These are phyloP conservation scores for Drosophila chauvacae DNA, from an alignment of 1,140 invertebrate species.

Conservation along the genomic window DNA sequence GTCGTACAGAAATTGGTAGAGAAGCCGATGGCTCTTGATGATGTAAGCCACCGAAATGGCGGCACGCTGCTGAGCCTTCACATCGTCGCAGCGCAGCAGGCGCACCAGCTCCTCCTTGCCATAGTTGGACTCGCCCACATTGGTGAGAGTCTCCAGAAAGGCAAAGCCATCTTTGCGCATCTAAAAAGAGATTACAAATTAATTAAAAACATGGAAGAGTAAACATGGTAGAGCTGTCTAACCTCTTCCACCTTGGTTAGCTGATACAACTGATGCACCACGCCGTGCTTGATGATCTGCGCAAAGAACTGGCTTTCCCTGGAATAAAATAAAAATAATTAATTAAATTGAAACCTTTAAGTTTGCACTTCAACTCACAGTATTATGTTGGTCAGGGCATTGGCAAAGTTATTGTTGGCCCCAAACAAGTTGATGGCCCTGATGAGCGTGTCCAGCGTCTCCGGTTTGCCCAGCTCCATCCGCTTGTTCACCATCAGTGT, in stretches of 20 bases:
- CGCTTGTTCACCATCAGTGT: slow-evolving; percentile 77
- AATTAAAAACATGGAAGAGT: background rate
- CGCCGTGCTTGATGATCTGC: slow-evolving; percentile 78
- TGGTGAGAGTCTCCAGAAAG: slow-evolving; percentile 78
- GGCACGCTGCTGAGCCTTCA: slow-evolving; percentile 70
- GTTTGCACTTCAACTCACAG: slow-evolving; percentile 59
- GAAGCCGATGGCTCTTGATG: slow-evolving; percentile 72
- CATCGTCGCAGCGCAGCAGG: slow-evolving; percentile 70
- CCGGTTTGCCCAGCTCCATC: slow-evolving; percentile 72
- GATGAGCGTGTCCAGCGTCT: slow-evolving; percentile 76
- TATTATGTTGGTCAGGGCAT: slow-evolving; percentile 78
- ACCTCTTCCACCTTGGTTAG: slow-evolving; percentile 78
- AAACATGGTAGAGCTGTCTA: background rate
- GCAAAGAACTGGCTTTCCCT: slow-evolving; percentile 84
- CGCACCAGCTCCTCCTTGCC: slow-evolving; percentile 80
- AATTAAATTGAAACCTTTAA: background rate
- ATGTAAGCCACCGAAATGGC: slow-evolving; percentile 80
- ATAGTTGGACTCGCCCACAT: slow-evolving; percentile 82
- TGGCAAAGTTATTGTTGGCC: slow-evolving; percentile 75
- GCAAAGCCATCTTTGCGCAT: slow-evolving; percentile 73
- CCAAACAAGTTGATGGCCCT: slow-evolving; percentile 77
- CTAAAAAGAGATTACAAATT: slow-evolving; percentile 23
- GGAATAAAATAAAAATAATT: background rate
- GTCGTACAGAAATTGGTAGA: slow-evolving; percentile 80
- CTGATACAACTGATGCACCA: slow-evolving; percentile 79